phyloP scores from a whole-genome alignment of 2,888 invertebrate species.

The Drosophila engyochracea region DNA sequence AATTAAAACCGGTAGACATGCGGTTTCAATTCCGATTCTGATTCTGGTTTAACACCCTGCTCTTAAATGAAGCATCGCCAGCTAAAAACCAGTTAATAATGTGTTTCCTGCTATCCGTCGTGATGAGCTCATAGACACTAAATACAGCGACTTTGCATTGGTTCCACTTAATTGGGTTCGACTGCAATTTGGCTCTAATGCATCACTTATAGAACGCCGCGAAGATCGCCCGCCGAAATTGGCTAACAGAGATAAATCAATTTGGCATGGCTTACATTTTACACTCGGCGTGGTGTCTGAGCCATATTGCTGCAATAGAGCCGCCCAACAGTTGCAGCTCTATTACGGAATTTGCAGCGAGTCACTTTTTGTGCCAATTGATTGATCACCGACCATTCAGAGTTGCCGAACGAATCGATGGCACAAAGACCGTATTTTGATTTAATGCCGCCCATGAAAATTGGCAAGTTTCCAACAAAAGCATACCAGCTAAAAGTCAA shows the following conservation, averaged over 20 bases:
- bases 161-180: conserved; percentile 21
- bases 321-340: conserved; percentile 37
- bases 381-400: conserved; percentile 46
- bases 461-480: conserved; percentile 23
- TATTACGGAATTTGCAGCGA: conserved; percentile 33
- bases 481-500: conserved; percentile 45
- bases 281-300: neutral
- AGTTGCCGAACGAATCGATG: conserved; percentile 21
- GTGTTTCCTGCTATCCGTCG: conserved; percentile 50
- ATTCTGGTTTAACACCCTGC: neutral
- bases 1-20: neutral
- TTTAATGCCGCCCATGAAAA: conserved; percentile 71
- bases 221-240: conserved; percentile 32
- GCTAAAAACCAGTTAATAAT: conserved; percentile 12
- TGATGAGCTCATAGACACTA: conserved; percentile 34
- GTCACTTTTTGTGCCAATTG: conserved; percentile 36
- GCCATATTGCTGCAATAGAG: conserved; percentile 31
- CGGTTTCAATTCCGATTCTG: neutral
- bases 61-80: conserved; percentile 11
- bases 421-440: conserved; percentile 35
- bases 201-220: conserved; percentile 45
- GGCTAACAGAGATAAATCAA: conserved; percentile 40
- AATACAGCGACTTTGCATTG: conserved; percentile 5
- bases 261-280: conserved; percentile 21
- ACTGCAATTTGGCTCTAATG: conserved; percentile 40